These are phyloP conservation scores for Gobiocypris rarus DNA, from an alignment of 2,113 vertebrate genomes.

Conservation along the genomic window DNA sequence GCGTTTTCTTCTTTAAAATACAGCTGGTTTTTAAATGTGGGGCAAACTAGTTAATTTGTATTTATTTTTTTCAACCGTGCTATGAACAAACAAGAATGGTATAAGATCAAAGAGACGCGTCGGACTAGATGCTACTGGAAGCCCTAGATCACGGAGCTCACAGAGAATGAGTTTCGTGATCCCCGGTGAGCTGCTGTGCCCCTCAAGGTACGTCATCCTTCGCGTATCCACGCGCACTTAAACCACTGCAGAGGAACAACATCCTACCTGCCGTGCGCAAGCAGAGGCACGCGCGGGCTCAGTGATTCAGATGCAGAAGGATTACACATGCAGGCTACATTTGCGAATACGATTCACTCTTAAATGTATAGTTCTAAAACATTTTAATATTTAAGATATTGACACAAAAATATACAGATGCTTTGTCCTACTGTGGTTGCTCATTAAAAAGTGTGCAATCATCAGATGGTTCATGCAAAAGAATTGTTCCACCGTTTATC, in stretches of 20 bases:
- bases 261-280: background rate
- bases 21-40: background rate
- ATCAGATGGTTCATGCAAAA: slow-evolving; percentile 30
- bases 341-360: background rate
- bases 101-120: background rate
- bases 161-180: background rate
- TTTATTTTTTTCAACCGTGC: background rate
- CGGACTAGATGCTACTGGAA: background rate
- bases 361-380: background rate
- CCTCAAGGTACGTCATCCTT: slow-evolving; percentile 1
- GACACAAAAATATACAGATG: background rate
- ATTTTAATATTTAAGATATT: background rate
- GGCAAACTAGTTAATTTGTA: background rate
- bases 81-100: background rate
- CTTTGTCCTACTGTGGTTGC: background rate
- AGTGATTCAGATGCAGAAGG: background rate
- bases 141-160: background rate
- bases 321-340: background rate
- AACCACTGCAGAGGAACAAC: slow-evolving; percentile 19
- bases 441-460: background rate
- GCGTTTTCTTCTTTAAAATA: background rate
- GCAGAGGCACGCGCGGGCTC: background rate
- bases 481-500: slow-evolving; percentile 9
- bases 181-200: background rate
- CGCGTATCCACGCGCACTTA: background rate